These are phyloP conservation scores for Rhagonycha fulva DNA, from an alignment of 2,888 invertebrate genomes.

Conservation along the genomic window DNA sequence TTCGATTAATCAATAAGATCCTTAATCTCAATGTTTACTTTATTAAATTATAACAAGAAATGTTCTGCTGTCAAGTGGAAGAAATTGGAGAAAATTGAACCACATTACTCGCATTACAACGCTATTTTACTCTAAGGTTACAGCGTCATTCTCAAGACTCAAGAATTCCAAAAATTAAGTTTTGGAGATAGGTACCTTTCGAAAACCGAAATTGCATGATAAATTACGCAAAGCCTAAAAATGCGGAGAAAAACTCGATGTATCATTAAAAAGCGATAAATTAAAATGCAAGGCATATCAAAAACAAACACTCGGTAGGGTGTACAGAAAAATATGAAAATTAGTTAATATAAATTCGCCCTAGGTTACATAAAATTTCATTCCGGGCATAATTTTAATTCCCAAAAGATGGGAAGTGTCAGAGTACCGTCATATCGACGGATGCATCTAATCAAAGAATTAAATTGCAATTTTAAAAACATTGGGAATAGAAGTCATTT, in stretches of 20 bases:
- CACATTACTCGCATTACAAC: not conserved
- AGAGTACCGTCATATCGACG: not conserved
- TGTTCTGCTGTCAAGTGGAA: not conserved
- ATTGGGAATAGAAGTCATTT: not conserved
- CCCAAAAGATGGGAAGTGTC: not conserved
- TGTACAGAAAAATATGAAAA: constrained; percentile 29
- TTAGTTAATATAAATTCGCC: constrained; percentile 30
- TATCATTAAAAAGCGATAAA: constrained; percentile 8
- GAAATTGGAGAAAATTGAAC: not conserved
- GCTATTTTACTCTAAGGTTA: not conserved
- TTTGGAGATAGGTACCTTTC: not conserved
- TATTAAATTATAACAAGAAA: not conserved
- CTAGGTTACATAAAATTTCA: not conserved
- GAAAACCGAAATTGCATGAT: not conserved
- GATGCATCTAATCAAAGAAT: not conserved
- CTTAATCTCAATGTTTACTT: not conserved
- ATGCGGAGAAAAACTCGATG: not conserved
- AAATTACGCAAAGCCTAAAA: not conserved
- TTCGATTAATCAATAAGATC: not conserved
- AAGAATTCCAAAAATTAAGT: not conserved
- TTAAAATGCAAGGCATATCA: constrained; percentile 21
- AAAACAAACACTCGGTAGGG: constrained; percentile 14
- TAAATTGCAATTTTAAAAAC: not conserved
- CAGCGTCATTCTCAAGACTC: not conserved
- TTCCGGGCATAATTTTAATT: not conserved